Percentiles rank a stretch among this genome's conserved stretches.
These are phyloP conservation scores for Catostomus latipinnis DNA, from an alignment of 2,797 vertebrate genomes.

Conservation along the genomic window DNA sequence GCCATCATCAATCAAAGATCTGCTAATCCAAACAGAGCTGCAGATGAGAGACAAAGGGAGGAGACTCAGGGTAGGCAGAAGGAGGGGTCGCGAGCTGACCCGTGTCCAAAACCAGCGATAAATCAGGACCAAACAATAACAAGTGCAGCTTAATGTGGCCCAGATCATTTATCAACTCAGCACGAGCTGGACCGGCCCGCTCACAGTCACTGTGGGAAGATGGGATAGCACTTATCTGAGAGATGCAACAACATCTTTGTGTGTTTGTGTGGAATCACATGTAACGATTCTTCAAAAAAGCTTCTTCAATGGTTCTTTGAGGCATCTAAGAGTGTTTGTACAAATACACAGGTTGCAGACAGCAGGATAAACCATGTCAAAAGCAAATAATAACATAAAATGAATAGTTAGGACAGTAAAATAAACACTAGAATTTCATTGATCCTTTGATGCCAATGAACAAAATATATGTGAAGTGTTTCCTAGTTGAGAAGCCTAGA, in stretches of 20 bases:
- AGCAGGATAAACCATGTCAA: too few species aligned
- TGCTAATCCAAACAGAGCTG: conserved; percentile 80
- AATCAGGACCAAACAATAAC: conserved; percentile 81
- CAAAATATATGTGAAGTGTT: too few species aligned
- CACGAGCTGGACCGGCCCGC: conserved; percentile 43
- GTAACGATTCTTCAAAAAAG: too few species aligned
- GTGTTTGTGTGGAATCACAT: neutral
- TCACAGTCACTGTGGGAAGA: conserved; percentile 37
- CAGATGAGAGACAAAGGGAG: conserved; percentile 83
- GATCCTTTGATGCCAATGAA: too few species aligned
- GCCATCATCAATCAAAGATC: conserved; percentile 81
- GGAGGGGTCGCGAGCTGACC: conserved; percentile 66
- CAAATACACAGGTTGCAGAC: too few species aligned
- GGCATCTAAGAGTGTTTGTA: too few species aligned
- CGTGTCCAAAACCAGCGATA: conserved; percentile 72
- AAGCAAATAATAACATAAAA: too few species aligned
- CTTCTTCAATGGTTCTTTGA: too few species aligned
- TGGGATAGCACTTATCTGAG: conserved; percentile 44
- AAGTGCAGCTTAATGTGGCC: conserved; percentile 76
- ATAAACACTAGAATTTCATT: too few species aligned
- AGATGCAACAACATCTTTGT: conserved; percentile 3
- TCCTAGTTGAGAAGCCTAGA: too few species aligned
- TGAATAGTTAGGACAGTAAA: too few species aligned
- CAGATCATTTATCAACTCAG: conserved; percentile 72
- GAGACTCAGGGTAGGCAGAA: conserved; percentile 59